Evolutionary conservation across 2,113 vertebrate species (phyloP), one percentile per base, ranked within the genome.

Genomic region (Prietella phreatophila): DNA sequence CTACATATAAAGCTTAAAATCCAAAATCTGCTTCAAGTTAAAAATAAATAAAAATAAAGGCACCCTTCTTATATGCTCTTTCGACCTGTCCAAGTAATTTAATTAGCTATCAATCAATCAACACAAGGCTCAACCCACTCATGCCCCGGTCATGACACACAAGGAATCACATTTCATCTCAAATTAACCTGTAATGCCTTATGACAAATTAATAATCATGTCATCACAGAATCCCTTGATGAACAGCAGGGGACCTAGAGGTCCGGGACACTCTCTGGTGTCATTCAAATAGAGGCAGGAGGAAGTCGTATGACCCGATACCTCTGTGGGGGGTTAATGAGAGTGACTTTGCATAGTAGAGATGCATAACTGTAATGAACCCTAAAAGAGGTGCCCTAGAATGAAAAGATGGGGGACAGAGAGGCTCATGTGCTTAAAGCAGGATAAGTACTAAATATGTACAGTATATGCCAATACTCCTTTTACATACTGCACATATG

Each of bases 171-270:
- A 27, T 58, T 71, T 71, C 80, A 76, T 73, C n/a, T 33, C 69
- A 47, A 25, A n/a, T 22, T 83, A 67, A 76, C 55, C n/a, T 76
- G 27, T 75, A 53, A 83, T 75, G 69, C 47, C 13, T 63, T 53
- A 36, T 33, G 19, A 81, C 39, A 76, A 87, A 83, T 76, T 75
- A 75, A 76, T 83, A 83, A 87, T 76, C 81, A 53, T 61, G 56
- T 58, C 63, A 71, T 65, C 53, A n/a, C 17, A 7, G 14, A 58
- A 81, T 82, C 86, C 33, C 33, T 82, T 56, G 50, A 82, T 17
- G 19, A 30, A 83, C 42, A 60, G 30, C 33, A 42, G 63, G 47
- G 13, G n/a, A 67, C 61, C 50, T 71, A 13, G 67, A 82, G 50
- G 27, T 19, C 27, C n/a, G 53, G 7, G 65, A 33, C 15, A 27